Base-by-base conservation (phyloP, 2,888 invertebrate species). In the Xanthia icteritia region DNA sequence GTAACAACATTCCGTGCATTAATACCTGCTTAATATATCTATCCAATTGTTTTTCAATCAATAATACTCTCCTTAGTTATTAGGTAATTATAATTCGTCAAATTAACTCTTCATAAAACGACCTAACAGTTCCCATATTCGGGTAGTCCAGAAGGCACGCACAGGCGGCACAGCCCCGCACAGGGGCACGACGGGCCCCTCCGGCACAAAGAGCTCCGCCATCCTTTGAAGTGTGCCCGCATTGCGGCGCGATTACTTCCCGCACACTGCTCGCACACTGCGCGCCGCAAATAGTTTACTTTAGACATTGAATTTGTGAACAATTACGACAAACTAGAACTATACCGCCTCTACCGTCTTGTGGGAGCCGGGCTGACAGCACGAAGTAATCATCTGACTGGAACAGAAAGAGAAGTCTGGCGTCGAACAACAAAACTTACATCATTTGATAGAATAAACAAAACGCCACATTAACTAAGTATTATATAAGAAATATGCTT, bases 211-310 rank as follows among this genome's bases (percentile, higher is more conserved):
- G 79, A 65, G 74, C 36, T 45, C 39, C 39, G 31, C 71, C 48
- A 36, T 73, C 79, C 66, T 82, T 82, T 82, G 83, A 83, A 70
- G 73, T 70, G 61, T 54, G 56, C 83, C 81, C 83, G 78, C 81
- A 78, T 83, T 78, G 82, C 42, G 77, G 80, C 77, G 58, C 65
- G 65, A 68, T 81, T 79, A 78, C 69, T 77, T 72, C 68, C 73
- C 73, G 76, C 83, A 70, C 65, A 42, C 42, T 42, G 42, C 8
- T 42, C 42, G 31, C 31, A 31, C 31, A 56, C 58, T 45, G 67
- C 58, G 61, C 71, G 58, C 71, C 51, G 72, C 81, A 81, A 81
- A 84, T 81, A 84, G 65, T 84, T 81, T 74, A 76, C 61, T 72
- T 27, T 68, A 65, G 77, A 81, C 81, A 71, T 68, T 76, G 65